Percentiles rank a stretch among this genome's conserved stretches.
Conservation (phyloP, 2,797 vertebrate species). For the Tokudaia tokunoshimensis region DNA sequence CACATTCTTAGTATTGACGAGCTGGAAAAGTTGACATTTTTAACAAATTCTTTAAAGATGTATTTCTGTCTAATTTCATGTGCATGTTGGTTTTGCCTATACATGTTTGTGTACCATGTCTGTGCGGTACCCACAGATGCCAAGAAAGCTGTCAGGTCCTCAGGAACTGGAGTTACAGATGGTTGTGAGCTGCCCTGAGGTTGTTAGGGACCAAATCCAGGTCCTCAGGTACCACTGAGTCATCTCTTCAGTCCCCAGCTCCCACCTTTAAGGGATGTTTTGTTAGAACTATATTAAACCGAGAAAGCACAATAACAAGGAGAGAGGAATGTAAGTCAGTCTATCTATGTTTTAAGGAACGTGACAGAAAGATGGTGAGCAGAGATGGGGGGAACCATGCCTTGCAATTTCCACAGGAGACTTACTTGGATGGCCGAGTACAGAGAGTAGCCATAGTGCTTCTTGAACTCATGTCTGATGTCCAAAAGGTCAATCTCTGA, state of each 20-base stretch:
- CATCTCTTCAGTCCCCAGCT: not conserved
- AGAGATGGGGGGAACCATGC: not conserved
- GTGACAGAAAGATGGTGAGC: not conserved
- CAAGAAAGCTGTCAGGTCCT: not conserved
- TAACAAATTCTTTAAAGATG: not conserved
- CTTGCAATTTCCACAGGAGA: constrained; percentile 47
- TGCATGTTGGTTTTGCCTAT: not conserved
- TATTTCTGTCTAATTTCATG: not conserved
- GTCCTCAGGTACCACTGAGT: not conserved
- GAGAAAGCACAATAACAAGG: constrained; percentile 21
- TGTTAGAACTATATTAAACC: constrained; percentile 46
- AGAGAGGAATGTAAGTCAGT: constrained; percentile 14
- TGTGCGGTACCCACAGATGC: not conserved
- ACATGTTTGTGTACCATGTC: not conserved
- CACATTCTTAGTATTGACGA: not conserved
- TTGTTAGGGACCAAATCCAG: not conserved
- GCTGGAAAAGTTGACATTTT: constrained; percentile 31
- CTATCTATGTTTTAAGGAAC: not conserved
- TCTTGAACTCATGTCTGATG: constrained; percentile 93
- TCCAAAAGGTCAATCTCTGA: constrained; percentile 94
- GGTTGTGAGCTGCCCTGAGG: not conserved
- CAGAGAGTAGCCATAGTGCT: constrained; percentile 90
- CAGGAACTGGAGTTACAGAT: not conserved
- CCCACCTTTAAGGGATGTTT: not conserved
- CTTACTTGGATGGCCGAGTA: constrained; percentile 91